These are phyloP conservation scores for Eupeodes latifasciatus DNA, from an alignment of 2,888 invertebrate genomes.

Conservation along the genomic window DNA sequence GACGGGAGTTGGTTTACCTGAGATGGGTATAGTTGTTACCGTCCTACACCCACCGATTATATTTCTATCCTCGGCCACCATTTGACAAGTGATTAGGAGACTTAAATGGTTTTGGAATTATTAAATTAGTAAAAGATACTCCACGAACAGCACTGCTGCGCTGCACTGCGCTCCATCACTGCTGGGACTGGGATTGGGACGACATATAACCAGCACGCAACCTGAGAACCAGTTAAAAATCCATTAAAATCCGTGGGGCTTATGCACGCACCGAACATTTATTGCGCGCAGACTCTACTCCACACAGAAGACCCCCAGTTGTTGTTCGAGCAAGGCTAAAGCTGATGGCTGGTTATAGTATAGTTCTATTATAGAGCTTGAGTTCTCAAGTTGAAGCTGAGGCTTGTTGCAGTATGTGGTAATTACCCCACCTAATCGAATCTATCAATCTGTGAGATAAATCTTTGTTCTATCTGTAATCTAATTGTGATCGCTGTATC, in stretches of 20 bases:
- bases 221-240: conserved; percentile 82
- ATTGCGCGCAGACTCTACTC: conserved; percentile 18
- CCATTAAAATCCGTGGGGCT: conserved; percentile 79
- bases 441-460: conserved; percentile 84
- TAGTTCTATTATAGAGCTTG: conserved; percentile 2
- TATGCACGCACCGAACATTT: conserved; percentile 57
- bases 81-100: conserved; percentile 83
- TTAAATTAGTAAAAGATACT: conserved; percentile 82
- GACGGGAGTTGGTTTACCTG: not conserved
- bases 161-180: not conserved
- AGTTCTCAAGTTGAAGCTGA: not conserved
- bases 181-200: conserved; percentile 12
- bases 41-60: conserved; percentile 16
- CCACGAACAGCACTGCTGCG: conserved; percentile 23
- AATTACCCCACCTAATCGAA: conserved; percentile 81
- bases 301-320: conserved; percentile 32
- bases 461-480: conserved; percentile 80
- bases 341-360: not conserved
- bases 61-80: conserved; percentile 14
- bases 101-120: conserved; percentile 84
- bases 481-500: conserved; percentile 63
- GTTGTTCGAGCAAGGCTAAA: not conserved
- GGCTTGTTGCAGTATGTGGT: conserved; percentile 73
- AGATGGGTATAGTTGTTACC: conserved; percentile 8
- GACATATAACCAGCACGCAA: conserved; percentile 72